Percentiles rank a stretch among this genome's conserved stretches.
Evolutionary conservation across 2,888 invertebrate species (phyloP).

Genomic region (Onchidella celtica): DNA sequence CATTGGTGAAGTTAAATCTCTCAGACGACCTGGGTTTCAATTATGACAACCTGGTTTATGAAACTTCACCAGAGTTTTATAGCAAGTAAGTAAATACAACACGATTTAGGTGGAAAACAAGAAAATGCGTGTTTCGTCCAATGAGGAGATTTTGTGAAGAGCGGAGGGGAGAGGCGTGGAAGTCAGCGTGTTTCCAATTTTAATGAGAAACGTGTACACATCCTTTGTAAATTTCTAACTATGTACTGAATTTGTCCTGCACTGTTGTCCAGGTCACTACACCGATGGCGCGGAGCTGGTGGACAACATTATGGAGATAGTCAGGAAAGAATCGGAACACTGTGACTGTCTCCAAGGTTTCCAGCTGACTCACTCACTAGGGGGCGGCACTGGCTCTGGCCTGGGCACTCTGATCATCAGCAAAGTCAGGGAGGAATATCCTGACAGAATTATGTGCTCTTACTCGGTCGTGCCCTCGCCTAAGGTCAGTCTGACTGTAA

Average conservation of each 20-base stretch:
- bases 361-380: slow-evolving; percentile 84
- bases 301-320: slow-evolving; percentile 78
- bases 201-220: too few species aligned
- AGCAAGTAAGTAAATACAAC: too few species aligned
- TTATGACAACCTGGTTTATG: too few species aligned
- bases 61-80: too few species aligned
- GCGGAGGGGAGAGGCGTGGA: too few species aligned
- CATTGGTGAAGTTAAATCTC: too few species aligned
- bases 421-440: slow-evolving; percentile 98
- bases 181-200: too few species aligned
- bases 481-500: slow-evolving; percentile 81
- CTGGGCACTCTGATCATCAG: slow-evolving; percentile 95
- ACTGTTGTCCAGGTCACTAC: slow-evolving; percentile 72
- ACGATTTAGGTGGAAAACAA: too few species aligned
- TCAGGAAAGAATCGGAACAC: slow-evolving; percentile 77
- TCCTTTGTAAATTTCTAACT: neutral
- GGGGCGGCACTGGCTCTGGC: slow-evolving; percentile 93
- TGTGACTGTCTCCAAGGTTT: slow-evolving; percentile 79
- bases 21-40: too few species aligned
- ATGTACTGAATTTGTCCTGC: too few species aligned
- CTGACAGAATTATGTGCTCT: slow-evolving; percentile 94
- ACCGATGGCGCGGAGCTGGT: slow-evolving; percentile 78
- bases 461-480: slow-evolving; percentile 95
- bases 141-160: too few species aligned
- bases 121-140: too few species aligned